These are phyloP conservation scores for Melanostoma scalare DNA, from an alignment of 2,888 invertebrate genomes.

Conservation along the genomic window DNA sequence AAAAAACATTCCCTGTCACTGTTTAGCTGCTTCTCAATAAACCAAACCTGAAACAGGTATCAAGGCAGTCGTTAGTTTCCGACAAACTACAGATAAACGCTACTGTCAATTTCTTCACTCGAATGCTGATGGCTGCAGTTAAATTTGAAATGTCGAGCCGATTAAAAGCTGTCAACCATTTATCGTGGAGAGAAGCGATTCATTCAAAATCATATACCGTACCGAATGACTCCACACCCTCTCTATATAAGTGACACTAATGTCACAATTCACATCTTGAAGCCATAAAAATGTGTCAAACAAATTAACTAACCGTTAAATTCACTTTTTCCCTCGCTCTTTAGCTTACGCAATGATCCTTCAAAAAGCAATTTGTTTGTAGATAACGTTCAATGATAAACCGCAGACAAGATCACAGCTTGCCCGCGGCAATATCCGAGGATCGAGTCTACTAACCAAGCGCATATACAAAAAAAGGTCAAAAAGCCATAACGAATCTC, in stretches of 20 bases:
- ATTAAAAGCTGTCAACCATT: no score
- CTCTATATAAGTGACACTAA: background rate
- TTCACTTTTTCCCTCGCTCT: conserved; percentile 16
- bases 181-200: no score
- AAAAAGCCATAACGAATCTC: conserved; percentile 40
- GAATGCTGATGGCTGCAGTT: no score
- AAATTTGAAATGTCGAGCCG: no score
- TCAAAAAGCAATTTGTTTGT: conserved; percentile 48
- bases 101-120: no score
- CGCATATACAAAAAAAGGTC: conserved; percentile 43
- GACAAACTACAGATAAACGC: no score
- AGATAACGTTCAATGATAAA: conserved; percentile 30
- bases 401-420: conserved; percentile 20
- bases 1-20: no score
- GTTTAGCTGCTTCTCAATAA: no score
- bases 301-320: conserved; percentile 45
- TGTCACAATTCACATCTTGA: conserved; percentile 5
- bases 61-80: no score
- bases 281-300: conserved; percentile 38
- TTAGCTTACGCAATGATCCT: conserved; percentile 48
- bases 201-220: no score
- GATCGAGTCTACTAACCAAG: conserved; percentile 8
- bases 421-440: background rate
- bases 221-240: background rate
- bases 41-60: no score